Percentiles rank a stretch among this genome's conserved stretches.
phyloP scores from a whole-genome alignment of 2,113 vertebrate genomes.

The Chloebia gouldiae region DNA sequence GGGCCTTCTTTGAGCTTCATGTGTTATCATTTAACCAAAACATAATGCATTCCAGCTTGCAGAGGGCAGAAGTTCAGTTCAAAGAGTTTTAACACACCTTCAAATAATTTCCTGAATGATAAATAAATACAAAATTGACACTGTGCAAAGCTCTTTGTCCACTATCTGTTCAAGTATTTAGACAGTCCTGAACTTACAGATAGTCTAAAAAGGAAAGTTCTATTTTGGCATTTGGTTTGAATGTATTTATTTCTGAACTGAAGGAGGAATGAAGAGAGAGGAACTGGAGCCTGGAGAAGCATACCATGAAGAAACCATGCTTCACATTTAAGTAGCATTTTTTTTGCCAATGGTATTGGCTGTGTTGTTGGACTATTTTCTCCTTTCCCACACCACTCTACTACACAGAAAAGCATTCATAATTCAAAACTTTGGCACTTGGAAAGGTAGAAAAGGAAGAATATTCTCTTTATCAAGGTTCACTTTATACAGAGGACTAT shows the following conservation, averaged over 20 bases:
- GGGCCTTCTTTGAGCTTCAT: background rate
- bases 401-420: background rate
- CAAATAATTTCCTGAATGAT: background rate
- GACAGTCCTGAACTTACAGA: background rate
- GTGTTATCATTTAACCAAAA: background rate
- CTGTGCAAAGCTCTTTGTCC: background rate
- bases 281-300: background rate
- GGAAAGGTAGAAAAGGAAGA: conserved; percentile 13
- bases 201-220: background rate
- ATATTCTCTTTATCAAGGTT: conserved; percentile 24
- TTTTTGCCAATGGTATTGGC: background rate
- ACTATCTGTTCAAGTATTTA: background rate
- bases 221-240: background rate
- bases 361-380: background rate
- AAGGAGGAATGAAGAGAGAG: background rate
- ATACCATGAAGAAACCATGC: background rate
- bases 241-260: background rate
- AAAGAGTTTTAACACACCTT: background rate
- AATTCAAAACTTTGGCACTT: background rate
- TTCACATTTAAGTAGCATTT: conserved; percentile 9
- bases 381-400: background rate
- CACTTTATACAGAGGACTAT: background rate
- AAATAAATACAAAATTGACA: background rate
- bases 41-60: background rate
- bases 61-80: background rate